These are phyloP conservation scores for Acrocephalus kingi DNA, from an alignment of 2,113 vertebrate species.

Conservation along the genomic window DNA sequence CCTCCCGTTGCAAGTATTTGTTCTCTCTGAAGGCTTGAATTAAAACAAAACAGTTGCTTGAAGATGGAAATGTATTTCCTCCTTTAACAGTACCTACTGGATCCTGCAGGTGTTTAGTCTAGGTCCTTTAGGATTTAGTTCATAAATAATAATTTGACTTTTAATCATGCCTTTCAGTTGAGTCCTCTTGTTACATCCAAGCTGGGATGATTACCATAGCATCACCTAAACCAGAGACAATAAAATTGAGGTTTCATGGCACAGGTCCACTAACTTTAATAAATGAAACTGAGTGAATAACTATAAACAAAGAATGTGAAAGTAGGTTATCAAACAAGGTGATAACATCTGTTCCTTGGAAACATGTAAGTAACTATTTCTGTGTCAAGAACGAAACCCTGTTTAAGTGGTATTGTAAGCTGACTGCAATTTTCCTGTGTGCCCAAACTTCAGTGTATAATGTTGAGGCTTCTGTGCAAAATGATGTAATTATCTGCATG, in stretches of 20 bases:
- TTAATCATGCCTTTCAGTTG: slow-evolving; percentile 41
- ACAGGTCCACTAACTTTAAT: slow-evolving; percentile 12
- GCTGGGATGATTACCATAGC: neutral
- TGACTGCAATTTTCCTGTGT: slow-evolving; percentile 10
- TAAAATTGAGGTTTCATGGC: slow-evolving; percentile 45
- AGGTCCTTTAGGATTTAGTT: neutral
- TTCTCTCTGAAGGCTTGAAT: neutral
- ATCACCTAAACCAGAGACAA: slow-evolving; percentile 34
- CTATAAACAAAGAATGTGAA: slow-evolving; percentile 48
- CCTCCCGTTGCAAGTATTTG: neutral
- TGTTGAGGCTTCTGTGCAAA: neutral
- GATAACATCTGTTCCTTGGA: slow-evolving; percentile 55
- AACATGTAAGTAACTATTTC: slow-evolving; percentile 58
- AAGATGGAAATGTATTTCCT: neutral
- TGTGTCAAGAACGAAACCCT: slow-evolving; percentile 14
- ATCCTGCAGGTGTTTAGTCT: slow-evolving; percentile 25
- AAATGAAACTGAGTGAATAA: slow-evolving; percentile 41
- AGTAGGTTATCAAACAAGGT: slow-evolving; percentile 40
- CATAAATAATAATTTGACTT: slow-evolving; percentile 58
- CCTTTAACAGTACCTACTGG: slow-evolving; percentile 15
- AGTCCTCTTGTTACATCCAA: neutral
- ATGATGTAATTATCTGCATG: slow-evolving; percentile 35
- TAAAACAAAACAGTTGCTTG: neutral
- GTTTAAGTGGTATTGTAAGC: slow-evolving; percentile 18
- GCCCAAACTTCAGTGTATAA: neutral